Evolutionary conservation across 2,113 vertebrate genomes (phyloP), one percentile per base, ranked within the genome.

Genomic region (Columba livia): DNA sequence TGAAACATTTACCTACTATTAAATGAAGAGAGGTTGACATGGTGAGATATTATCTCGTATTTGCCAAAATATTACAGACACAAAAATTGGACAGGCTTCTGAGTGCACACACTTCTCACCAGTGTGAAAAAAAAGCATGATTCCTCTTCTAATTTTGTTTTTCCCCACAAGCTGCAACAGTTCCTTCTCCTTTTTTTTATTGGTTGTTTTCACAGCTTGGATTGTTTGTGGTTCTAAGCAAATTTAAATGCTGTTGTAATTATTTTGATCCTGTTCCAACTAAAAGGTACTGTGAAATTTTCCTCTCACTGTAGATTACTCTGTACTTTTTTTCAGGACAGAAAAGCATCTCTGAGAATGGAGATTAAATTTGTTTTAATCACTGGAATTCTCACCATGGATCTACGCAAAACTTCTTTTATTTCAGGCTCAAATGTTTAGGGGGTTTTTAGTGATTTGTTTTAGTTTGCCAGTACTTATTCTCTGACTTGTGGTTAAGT

Each of bases 341-440:
- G 29, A 48, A 15, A 69, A 7, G 12, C 34, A 50, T 19, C 15
- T 36, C 62, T 80, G 56, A 84, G 69, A 94, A 87, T 61, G 34
- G 60, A 94, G 54, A 78, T 62, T n/a, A 32, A 89, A 84, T 91
- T 89, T 84, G 44, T 36, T 96, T 96, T 89, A 95, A 89, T 89
- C 26, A 75, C 4, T 75, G 32, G 15, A 51, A 91, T 93, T 82
- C 18, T 94, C 65, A 31, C n/a, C 5, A 44, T 38, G 18, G 36
- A 70, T 23, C 11, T n/a, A 79, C 51, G 38, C 24, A 97, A 91
- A 92, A 9, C 4, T 64, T 85, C 51, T 58, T 91, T 53, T 53
- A 85, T 95, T 93, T 79, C 40, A 61, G n/a, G 10, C 79, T 93
- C 54, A 90, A 80, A 93, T 73, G 5, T 80, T 83, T 86, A 24